Evolutionary conservation across 2,113 vertebrate genomes (phyloP).

Genomic region (Corythornis madagascariensis): DNA sequence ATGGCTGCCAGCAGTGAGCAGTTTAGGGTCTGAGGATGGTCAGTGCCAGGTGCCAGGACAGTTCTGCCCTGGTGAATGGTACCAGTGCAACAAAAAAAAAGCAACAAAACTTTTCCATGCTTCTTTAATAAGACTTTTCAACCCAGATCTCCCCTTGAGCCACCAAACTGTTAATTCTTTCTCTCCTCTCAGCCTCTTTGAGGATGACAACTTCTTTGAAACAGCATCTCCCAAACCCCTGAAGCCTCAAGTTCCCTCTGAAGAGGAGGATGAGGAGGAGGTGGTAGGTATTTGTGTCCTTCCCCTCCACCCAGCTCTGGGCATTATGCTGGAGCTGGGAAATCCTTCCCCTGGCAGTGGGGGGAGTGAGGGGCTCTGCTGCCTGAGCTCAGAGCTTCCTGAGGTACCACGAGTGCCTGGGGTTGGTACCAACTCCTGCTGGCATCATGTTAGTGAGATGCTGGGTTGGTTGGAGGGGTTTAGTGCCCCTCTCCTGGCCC

Average conservation of each 20-base stretch:
- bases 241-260: slow-evolving; percentile 33
- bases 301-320: background rate
- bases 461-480: background rate
- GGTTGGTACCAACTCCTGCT: background rate
- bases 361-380: background rate
- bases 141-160: background rate
- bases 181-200: slow-evolving; percentile 60
- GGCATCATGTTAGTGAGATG: background rate
- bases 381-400: background rate
- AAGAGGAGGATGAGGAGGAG: slow-evolving; percentile 95
- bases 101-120: background rate
- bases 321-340: background rate
- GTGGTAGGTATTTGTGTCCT: slow-evolving; percentile 78
- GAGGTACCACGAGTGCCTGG: background rate
- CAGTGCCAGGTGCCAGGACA: background rate
- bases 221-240: slow-evolving; percentile 40
- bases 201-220: slow-evolving; percentile 71
- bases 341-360: background rate
- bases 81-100: too few species aligned
- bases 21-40: fast-evolving
- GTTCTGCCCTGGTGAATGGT: background rate
- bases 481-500: background rate
- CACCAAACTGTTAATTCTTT: background rate
- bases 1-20: background rate
- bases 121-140: background rate